Evolutionary conservation across 2,888 invertebrate genomes (phyloP), one percentile per base, ranked within the genome.

Genomic region (Acrobeloides nanus): DNA sequence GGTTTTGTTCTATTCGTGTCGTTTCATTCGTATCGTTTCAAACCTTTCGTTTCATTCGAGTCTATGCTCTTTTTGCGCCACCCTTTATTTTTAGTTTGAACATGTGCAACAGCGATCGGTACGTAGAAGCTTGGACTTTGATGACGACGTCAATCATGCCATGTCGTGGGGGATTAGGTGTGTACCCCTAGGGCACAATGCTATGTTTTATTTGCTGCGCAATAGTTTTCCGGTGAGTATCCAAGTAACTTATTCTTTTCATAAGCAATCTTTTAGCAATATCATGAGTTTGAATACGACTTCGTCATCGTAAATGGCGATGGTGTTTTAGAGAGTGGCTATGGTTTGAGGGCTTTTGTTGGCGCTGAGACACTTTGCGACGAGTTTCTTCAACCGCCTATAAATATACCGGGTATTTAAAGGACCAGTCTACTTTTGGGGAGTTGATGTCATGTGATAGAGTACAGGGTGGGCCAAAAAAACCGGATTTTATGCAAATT

Each of bases 231-330:
- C 35, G 39, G 39, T 38, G 26, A 2, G 4, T 7, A 26, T 6
- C 34, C 34, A 33, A 35, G 15, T 35, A 35, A 10, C 15, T 35
- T 39, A 10, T 8, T 10, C 40, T 38, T 42, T 39, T 27, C 12
- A 43, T 27, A 18, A 43, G 10, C 41, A 39, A 12, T 46, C 12
- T 12, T 45, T 49, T 10, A 49, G n/a, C 15, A 26, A 8, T 50
- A 50, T n/a, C 21, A 24, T 15, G 49, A 46, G 24, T 27, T 50
- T 48, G 31, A 48, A 37, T 46, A 50, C 15, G 46, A 50, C 17
- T 46, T 20, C 12, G 21, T 32, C 17, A 17, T 50, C 23, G 46
- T 46, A 15, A 46, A 50, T 24, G 46, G 46, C 17, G 46, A 46
- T 48, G 46, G 49, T 17, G 29, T 26, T 26, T 23, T 46, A 10